These are phyloP conservation scores for Rhagoletis zephyria DNA, from an alignment of 1,140 invertebrate species.

Conservation along the genomic window DNA sequence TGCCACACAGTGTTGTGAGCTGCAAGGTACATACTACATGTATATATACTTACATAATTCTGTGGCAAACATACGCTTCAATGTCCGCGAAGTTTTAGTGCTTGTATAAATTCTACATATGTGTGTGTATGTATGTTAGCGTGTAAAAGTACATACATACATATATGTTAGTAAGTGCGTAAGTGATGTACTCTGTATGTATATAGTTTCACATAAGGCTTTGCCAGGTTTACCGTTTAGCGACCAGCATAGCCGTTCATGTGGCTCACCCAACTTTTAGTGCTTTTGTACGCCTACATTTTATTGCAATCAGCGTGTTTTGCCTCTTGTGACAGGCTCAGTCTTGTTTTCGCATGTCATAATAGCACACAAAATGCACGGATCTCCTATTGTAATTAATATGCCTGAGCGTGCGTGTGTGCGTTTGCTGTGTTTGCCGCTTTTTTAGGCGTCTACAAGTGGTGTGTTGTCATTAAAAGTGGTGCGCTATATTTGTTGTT, in stretches of 20 bases:
- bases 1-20: not conserved
- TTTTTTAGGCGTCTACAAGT: not conserved
- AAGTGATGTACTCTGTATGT: no score
- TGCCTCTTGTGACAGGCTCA: not conserved
- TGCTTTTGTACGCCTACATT: constrained; percentile 16
- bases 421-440: not conserved
- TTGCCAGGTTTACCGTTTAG: not conserved
- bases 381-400: not conserved
- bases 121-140: not conserved
- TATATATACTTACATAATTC: not conserved
- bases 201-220: not conserved
- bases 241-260: not conserved
- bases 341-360: constrained; percentile 38
- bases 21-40: not conserved
- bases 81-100: not conserved
- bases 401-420: not conserved
- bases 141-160: not conserved
- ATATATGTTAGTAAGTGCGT: not conserved
- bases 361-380: not conserved
- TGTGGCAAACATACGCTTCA: not conserved
- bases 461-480: not conserved
- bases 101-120: not conserved
- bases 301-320: not conserved
- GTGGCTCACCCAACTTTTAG: not conserved
- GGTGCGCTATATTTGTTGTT: not conserved